Base-by-base conservation (phyloP, 2,797 vertebrate species). In the Myotis pilosus region DNA sequence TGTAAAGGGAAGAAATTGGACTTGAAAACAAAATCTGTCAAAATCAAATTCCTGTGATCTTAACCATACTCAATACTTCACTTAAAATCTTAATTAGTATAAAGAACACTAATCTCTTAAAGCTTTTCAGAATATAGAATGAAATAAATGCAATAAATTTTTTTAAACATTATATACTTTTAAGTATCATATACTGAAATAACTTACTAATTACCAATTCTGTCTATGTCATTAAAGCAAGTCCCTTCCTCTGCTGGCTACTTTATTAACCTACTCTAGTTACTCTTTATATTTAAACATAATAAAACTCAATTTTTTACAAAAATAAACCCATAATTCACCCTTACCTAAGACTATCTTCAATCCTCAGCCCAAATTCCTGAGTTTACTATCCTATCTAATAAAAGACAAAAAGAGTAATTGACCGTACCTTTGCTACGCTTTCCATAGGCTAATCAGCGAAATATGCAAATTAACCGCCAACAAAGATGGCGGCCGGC, bases 311-410 rank as follows among this genome's bases (percentile, higher is more conserved):
- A 85, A 28, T 44, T 88, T 86, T 87, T 71, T 66, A 89, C 38
- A 69, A 93, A 94, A 88, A 80, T 53, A 92, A 93, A 76, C 10
- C 13, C 28, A 25, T 74, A 87, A 88, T 20, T 94, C 51, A 89
- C 72, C 16, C 30, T 79, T 75, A 19, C 20, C 87, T 84, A 84
- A 89, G 30, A 72, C 28, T 76, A 80, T 28, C 23, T 47, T 83
- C 57, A 53, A 78, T 81, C 33, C 10, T 95, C 22, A 82, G 19
- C 8, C 51, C 71, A 89, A 94, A 88, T 91, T 90, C 82, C 41
- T 92, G 17, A 83, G 16, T 89, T 92, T 89, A 69, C 28, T 64
- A 38, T 44, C 41, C 9, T 44, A 44, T 11, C 41, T 44, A 44
- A 44, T 44, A 44, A 44, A 44, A 44, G 41, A 44, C 2, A 44